phyloP scores from a whole-genome alignment of 2,113 vertebrate genomes.

The Crotalus tigris region DNA sequence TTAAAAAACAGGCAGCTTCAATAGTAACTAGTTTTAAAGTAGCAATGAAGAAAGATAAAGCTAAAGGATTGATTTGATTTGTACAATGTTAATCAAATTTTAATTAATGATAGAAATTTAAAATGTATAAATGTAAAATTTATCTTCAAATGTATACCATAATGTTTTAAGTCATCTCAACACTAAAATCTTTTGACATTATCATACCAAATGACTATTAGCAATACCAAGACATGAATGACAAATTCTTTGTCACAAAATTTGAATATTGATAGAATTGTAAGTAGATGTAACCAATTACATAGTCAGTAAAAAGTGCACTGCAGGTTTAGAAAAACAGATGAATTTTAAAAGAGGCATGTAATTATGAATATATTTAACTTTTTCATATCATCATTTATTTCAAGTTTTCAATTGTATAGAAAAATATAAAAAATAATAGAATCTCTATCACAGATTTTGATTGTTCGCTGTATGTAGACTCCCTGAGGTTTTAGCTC shows the following conservation, averaged over 20 bases:
- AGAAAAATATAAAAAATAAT: not conserved
- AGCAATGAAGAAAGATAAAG: not conserved
- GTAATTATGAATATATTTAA: not conserved
- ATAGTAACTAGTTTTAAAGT: not conserved
- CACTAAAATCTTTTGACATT: not conserved
- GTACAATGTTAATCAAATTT: not conserved
- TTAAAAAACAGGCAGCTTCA: not conserved
- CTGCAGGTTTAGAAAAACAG: not conserved
- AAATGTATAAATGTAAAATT: not conserved
- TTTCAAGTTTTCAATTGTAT: not conserved
- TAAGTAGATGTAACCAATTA: not conserved
- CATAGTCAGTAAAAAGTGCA: not conserved
- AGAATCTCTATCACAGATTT: not conserved
- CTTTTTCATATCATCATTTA: not conserved
- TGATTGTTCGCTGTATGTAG: not conserved
- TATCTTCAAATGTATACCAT: not conserved
- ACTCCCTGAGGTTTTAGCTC: constrained; percentile 1
- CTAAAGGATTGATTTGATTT: not conserved
- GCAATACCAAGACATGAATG: not conserved
- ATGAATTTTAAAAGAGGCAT: not conserved
- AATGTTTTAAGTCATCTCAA: not conserved
- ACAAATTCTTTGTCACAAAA: not conserved
- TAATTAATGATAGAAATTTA: not conserved
- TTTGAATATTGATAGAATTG: not conserved
- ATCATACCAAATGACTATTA: not conserved